Conservation (phyloP, 92 coral and sea anemone species). For the Anthopleura xanthogrammica region DNA sequence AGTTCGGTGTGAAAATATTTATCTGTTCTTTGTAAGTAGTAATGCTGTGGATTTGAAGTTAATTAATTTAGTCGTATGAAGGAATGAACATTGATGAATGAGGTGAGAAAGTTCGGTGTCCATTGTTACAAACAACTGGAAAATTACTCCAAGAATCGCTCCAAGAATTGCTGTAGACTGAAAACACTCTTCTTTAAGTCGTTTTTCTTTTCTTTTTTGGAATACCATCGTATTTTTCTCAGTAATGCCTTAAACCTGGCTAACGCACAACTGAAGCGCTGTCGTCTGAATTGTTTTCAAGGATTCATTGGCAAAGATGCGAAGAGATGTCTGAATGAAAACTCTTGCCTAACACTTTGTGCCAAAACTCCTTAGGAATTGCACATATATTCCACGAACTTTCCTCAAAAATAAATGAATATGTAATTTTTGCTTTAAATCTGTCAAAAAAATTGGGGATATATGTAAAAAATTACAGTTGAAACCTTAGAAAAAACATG, state of each 20-base stretch:
- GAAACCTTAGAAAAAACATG: background rate
- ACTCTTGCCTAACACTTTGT: background rate
- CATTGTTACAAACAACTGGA: background rate
- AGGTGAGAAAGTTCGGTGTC: background rate
- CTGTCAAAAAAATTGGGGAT: background rate
- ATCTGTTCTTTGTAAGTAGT: background rate
- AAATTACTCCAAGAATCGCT: background rate
- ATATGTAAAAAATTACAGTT: background rate
- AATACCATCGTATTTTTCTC: background rate
- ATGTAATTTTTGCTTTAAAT: background rate
- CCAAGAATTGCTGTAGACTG: background rate
- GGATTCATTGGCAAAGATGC: background rate
- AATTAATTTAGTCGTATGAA: background rate
- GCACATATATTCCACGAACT: background rate
- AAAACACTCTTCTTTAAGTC: background rate
- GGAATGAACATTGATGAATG: background rate
- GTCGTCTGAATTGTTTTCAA: background rate
- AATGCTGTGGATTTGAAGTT: constrained; percentile 1
- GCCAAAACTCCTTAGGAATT: background rate
- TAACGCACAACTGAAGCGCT: background rate
- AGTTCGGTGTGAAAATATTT: background rate
- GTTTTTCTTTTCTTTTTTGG: background rate
- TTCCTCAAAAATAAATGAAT: background rate
- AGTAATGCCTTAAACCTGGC: background rate
- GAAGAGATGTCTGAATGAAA: background rate